These are phyloP conservation scores for Platycercus adscitus DNA, from an alignment of 2,113 vertebrate species.

Conservation along the genomic window DNA sequence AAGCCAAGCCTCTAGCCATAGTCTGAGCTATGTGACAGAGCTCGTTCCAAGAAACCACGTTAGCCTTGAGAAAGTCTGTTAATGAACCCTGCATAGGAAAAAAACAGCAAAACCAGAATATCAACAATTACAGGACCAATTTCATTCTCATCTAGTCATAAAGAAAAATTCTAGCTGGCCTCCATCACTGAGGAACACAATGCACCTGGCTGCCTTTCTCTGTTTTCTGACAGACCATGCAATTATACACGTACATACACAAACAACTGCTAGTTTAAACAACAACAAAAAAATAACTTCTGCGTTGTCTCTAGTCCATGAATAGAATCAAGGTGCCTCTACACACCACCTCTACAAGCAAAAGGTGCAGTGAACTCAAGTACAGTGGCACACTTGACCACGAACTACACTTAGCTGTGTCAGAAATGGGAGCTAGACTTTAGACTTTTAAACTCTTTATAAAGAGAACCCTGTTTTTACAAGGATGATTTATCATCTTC, in stretches of 20 bases:
- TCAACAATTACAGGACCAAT: not conserved
- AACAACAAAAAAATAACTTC: not conserved
- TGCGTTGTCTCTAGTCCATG: not conserved
- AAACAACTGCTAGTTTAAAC: not conserved
- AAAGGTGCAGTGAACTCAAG: accelerated
- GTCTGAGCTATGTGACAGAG: slow-evolving; percentile 94
- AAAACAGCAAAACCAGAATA: not conserved
- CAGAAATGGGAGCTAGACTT: not conserved
- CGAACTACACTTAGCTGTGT: accelerated
- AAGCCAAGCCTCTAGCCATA: slow-evolving; percentile 93
- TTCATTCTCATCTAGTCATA: not conserved
- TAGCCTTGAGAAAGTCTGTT: slow-evolving; percentile 97
- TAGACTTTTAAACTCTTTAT: not conserved
- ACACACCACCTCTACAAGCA: not conserved
- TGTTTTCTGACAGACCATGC: not conserved
- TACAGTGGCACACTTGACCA: accelerated
- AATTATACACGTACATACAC: accelerated
- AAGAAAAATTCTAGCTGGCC: not conserved
- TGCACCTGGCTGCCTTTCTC: not conserved
- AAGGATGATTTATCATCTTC: not conserved
- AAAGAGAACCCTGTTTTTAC: not conserved
- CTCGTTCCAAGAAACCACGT: slow-evolving; percentile 96
- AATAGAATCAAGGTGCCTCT: accelerated
- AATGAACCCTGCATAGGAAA: slow-evolving; percentile 85
- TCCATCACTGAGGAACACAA: accelerated